A percentile compares a stretch with the other conserved stretches of the same genome.
Evolutionary conservation across 2,113 vertebrate genomes (phyloP).

Genomic region (Catharus fuscescens): DNA sequence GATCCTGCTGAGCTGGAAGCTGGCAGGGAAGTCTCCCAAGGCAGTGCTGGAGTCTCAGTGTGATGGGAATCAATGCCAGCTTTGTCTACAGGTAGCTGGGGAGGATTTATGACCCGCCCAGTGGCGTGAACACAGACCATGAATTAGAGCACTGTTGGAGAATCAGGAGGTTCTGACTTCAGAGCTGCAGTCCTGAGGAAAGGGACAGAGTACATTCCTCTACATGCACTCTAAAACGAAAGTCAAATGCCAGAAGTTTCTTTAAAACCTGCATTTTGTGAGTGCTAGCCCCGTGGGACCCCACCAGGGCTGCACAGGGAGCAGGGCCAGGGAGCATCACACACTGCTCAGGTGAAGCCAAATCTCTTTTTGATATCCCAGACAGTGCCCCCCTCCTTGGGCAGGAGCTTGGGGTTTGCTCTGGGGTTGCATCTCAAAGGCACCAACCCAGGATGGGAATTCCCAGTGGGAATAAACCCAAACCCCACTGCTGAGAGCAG

Average conservation of each 20-base stretch:
- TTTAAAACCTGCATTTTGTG: not conserved
- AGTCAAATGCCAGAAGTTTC: not conserved
- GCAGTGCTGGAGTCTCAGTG: fast-evolving
- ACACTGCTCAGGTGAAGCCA: not conserved
- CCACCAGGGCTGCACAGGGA: not conserved
- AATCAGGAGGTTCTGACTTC: not conserved
- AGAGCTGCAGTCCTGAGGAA: not conserved
- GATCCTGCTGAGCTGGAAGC: not conserved
- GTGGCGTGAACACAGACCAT: not conserved
- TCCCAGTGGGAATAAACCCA: not conserved
- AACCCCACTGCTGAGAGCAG: not conserved
- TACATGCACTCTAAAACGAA: not conserved
- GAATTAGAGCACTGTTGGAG: conserved; percentile 48
- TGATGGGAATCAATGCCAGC: conserved; percentile 34
- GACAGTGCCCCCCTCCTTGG: not conserved
- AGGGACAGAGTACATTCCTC: not conserved
- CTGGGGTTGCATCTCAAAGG: not conserved
- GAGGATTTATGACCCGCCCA: conserved; percentile 32
- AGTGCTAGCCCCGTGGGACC: not conserved
- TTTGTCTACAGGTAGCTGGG: conserved; percentile 40
- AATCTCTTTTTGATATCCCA: not conserved
- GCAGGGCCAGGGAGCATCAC: not conserved
- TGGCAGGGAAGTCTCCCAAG: conserved; percentile 27
- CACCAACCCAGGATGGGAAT: not conserved
- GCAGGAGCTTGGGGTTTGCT: not conserved